Percentiles rank a stretch among this genome's conserved stretches.
phyloP scores from a whole-genome alignment of 2,888 invertebrate genomes.

The Troides helena region DNA sequence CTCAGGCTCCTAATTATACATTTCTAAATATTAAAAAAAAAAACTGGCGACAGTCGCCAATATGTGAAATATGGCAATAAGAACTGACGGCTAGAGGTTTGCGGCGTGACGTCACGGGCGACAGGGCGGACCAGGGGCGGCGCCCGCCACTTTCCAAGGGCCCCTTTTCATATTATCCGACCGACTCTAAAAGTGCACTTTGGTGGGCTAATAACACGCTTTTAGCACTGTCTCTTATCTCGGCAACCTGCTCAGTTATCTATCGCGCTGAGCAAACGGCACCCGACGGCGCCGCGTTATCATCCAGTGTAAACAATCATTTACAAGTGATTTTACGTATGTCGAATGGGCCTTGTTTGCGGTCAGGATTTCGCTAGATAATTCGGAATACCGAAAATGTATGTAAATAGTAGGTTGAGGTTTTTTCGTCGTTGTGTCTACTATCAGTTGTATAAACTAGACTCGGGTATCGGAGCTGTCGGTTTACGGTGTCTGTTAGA shows the following conservation, averaged over 20 bases:
- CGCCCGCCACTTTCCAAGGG: constrained; percentile 57
- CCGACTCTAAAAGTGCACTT: constrained; percentile 60
- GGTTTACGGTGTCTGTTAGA: constrained; percentile 41
- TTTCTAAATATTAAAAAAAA: constrained; percentile 51
- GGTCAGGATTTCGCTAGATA: constrained; percentile 66
- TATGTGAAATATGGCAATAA: constrained; percentile 73
- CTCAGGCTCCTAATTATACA: constrained; percentile 70
- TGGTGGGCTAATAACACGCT: constrained; percentile 64
- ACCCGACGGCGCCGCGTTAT: constrained; percentile 77
- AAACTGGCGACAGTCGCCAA: constrained; percentile 77
- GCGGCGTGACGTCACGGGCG: constrained; percentile 73
- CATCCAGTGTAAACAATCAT: constrained; percentile 67
- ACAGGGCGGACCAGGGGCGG: constrained; percentile 74
- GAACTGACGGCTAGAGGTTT: constrained; percentile 61
- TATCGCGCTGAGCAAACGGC: constrained; percentile 52
- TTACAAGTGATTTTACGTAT: constrained; percentile 70
- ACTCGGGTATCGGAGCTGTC: constrained; percentile 4
- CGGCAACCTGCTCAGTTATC: constrained; percentile 59
- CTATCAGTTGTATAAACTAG: constrained; percentile 41
- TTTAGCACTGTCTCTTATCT: constrained; percentile 68
- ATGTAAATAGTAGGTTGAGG: constrained; percentile 42
- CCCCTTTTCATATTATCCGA: constrained; percentile 46
- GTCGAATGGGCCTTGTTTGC: constrained; percentile 61
- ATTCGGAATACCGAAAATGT: constrained; percentile 34
- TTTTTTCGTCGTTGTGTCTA: constrained; percentile 11